Evolutionary conservation across 2,797 vertebrate genomes (phyloP).

Genomic region (Poecilia wingei): DNA sequence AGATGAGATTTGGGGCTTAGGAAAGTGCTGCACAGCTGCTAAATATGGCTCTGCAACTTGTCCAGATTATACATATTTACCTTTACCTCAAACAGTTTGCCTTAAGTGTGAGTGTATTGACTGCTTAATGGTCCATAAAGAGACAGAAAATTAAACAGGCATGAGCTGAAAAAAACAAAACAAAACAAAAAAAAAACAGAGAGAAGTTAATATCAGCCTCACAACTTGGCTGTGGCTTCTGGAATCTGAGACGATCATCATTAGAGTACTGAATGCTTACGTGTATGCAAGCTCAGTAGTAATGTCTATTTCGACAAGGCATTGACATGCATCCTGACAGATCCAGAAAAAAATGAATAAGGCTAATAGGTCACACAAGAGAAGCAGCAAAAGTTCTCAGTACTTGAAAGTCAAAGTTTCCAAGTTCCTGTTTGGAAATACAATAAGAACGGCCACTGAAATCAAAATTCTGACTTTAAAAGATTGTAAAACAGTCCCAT

Average conservation of each 20-base stretch:
- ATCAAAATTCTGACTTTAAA: neutral
- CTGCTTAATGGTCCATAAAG: conserved; percentile 29
- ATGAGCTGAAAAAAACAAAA: conserved; percentile 29
- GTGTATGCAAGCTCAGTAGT: conserved; percentile 22
- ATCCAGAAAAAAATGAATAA: neutral
- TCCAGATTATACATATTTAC: conserved; percentile 28
- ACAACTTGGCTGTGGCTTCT: conserved; percentile 68
- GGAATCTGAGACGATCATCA: conserved; percentile 70
- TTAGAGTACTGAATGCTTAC: neutral
- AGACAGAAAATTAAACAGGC: conserved; percentile 19
- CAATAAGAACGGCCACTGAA: neutral
- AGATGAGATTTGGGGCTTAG: conserved; percentile 31
- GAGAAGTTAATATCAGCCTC: conserved; percentile 44
- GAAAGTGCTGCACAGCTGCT: conserved; percentile 78
- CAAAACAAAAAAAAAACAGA: neutral
- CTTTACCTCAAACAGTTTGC: conserved; percentile 31
- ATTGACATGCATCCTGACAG: neutral
- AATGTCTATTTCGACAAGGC: conserved; percentile 15
- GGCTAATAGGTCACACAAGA: conserved; percentile 12
- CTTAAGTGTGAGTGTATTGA: conserved; percentile 3
- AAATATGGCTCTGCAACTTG: conserved; percentile 38
- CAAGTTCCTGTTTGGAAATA: neutral
- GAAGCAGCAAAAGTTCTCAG: conserved; percentile 29
- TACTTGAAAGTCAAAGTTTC: neutral
- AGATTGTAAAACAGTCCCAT: neutral